Evolutionary conservation across 2,888 invertebrate species (phyloP), one percentile per base, ranked within the genome.

Genomic region (Coecobrya sp.): DNA sequence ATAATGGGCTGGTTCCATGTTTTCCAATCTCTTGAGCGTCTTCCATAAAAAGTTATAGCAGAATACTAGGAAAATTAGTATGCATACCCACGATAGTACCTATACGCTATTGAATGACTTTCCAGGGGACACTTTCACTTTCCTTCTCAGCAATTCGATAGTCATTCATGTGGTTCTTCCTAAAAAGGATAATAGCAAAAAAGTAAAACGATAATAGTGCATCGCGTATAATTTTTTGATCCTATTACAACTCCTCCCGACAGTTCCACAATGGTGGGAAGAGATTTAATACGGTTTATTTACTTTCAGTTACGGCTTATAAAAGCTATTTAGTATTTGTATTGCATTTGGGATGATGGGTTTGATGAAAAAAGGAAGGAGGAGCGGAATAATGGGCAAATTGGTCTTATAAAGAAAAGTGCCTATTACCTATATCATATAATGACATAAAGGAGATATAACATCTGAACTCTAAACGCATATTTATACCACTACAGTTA

Each of bases 101-200:
- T 85, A 84, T 89, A n/a, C n/a, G 81, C 49, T 76, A 25, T 85
- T 55, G 84, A 89, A 85, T 89, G 89, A 42, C 76, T 86, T 86
- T 76, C 86, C 52, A 30, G 55, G 55, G 86, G 59, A 76, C 49
- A 86, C 42, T 86, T 86, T 86, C 70, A n/a, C 27, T 42, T 68
- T 42, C 70, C 16, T 36, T 70, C 30, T 36, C 36, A 42, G 42
- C 42, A 42, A 70, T 70, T 70, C 42, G 8, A 70, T 70, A 70
- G 70, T 42, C 70, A 70, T 70, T 70, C 36, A 70, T 70, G 70
- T 42, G 19, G 19, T 19, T 70, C 70, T 70, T 70, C n/a, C n/a
- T n/a, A n/a, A n/a, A 59, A n/a, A n/a, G 59, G 59, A 59, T 59
- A 59, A 59, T 59, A 19, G 59, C 19, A 19, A 59, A 59, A n/a